Conservation (phyloP, 1,140 invertebrate species). For the Ceratosolen fusciceps region DNA sequence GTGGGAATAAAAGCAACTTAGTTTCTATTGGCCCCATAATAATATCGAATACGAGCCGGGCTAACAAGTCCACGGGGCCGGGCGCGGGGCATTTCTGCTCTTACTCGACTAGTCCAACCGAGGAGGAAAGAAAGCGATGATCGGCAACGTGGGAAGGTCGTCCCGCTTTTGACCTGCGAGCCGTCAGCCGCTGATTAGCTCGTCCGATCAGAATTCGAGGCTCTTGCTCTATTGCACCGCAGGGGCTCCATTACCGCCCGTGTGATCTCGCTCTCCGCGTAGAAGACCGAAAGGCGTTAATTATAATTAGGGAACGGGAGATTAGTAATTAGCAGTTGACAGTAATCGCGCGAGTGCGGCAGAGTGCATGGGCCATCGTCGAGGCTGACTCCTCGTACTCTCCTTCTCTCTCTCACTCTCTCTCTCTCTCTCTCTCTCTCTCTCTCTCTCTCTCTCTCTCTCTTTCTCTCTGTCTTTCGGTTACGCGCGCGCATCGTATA, state of each 20-base stretch:
- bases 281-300: conserved; percentile 68
- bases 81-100: too few species aligned
- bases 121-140: background rate
- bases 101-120: too few species aligned
- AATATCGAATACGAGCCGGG: background rate
- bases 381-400: background rate
- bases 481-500: too few species aligned
- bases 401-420: conserved; percentile 21
- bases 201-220: conserved; percentile 33
- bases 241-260: background rate
- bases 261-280: conserved; percentile 18
- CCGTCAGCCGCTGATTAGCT: conserved; percentile 43
- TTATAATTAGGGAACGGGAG: conserved; percentile 71
- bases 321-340: conserved; percentile 71
- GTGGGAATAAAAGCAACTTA: background rate
- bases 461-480: background rate
- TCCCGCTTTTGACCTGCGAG: background rate
- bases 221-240: conserved; percentile 20
- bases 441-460: background rate
- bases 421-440: conserved; percentile 12
- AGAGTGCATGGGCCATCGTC: conserved; percentile 28
- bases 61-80: background rate
- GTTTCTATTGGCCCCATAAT: background rate
- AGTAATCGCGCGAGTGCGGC: conserved; percentile 60
- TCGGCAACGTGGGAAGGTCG: background rate